Percentiles rank a stretch among this genome's conserved stretches.
Evolutionary conservation across 2,113 vertebrate genomes (phyloP).

Genomic region (Cyanocitta stelleri): DNA sequence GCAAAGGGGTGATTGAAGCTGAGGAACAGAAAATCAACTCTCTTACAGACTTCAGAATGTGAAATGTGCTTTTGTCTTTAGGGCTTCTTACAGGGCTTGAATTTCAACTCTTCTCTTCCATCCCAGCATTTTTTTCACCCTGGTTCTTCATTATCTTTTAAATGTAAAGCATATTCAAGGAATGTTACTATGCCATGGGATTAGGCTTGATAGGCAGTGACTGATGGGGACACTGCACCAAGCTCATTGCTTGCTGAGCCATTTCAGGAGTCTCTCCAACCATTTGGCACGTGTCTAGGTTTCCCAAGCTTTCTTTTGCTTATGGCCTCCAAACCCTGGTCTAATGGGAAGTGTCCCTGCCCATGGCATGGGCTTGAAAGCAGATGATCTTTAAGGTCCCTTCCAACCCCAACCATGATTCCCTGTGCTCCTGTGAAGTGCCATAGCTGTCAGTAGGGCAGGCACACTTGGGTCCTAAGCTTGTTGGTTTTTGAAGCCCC

Average conservation of each 20-base stretch:
- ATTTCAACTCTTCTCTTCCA: not conserved
- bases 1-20: constrained; percentile 3
- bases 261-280: not conserved
- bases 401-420: not conserved
- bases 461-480: not conserved
- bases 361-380: not conserved
- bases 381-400: not conserved
- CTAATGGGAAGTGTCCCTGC: not conserved
- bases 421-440: not conserved
- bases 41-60: not conserved
- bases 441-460: not conserved
- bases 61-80: not conserved
- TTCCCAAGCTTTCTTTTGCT: not conserved
- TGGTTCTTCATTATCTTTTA: not conserved
- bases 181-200: not conserved
- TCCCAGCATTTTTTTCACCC: not conserved
- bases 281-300: not conserved
- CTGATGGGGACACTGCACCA: not conserved
- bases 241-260: not conserved
- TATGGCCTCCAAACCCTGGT: not conserved
- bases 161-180: not conserved
- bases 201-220: not conserved
- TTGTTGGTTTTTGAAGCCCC: not conserved
- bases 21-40: constrained; percentile 19
- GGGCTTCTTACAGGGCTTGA: not conserved